Evolutionary conservation across 2,888 invertebrate species (phyloP), one percentile per base, ranked within the genome.

Genomic region (Helobdella robusta): DNA sequence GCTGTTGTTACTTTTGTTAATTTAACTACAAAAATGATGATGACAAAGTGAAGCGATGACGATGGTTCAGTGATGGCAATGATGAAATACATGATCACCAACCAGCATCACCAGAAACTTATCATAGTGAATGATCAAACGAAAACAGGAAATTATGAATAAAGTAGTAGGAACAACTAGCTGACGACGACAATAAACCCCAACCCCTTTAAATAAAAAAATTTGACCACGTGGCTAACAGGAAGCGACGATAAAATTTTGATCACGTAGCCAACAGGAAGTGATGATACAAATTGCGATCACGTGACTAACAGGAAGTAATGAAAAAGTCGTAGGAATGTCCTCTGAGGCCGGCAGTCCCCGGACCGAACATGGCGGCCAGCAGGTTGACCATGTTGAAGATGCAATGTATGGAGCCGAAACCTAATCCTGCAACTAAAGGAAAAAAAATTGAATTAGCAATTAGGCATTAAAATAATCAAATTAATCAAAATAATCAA

Each of bases 301-400:
- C 58, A 36, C 23, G 48, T 20, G 61, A 60, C 69, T 61, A 72
- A 67, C 94, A 88, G 71, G 94, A 93, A 15, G 88, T 86, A 25
- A 94, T 83, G 75, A 94, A 91, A 82, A 97, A 95, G 75, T 87
- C 85, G 78, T 89, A 87, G 0, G 86, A 86, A 68, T 91, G 91
- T 64, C 85, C 85, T 71, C 85, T 83, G 63, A 97, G 83, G 6
- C 97, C 97, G 81, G 97, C 86, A 0, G 95, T 94, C 23, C 89
- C 97, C 1, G 97, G 95, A 28, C 95, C 95, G 35, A 88, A 86
- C 68, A 92, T 87, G 80, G 94, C 97, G 25, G 95, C 94, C 59
- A 97, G 81, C 0, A 97, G 89, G 82, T 98, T 98, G 32, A 93
- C 85, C 67, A 95, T 81, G 0, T 94, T 89, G 81, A 98, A 98